These are phyloP conservation scores for Sarcophaga rosellei DNA, from an alignment of 2,888 invertebrate species.

Conservation along the genomic window DNA sequence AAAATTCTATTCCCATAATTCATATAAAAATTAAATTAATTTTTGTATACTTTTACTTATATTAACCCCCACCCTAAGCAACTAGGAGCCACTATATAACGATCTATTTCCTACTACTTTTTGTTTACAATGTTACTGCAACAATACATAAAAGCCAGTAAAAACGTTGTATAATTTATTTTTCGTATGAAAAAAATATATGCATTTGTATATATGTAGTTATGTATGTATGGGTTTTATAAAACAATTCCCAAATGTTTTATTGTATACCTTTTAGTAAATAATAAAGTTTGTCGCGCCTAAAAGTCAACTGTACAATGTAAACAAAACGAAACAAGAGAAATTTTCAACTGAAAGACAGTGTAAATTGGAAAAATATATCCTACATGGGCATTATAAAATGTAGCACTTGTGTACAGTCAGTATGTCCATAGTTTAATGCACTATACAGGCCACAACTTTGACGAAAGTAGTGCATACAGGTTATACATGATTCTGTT, in stretches of 20 bases:
- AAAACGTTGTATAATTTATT: no score
- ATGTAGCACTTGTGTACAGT: slow-evolving; percentile 21
- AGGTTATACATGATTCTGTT: neutral
- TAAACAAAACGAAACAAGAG: neutral
- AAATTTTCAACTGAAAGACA: slow-evolving; percentile 7
- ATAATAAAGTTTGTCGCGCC: slow-evolving; percentile 48
- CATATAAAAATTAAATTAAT: slow-evolving; percentile 44
- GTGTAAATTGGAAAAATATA: neutral
- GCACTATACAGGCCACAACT: slow-evolving; percentile 1
- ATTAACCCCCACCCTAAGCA: neutral
- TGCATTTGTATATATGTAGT: no score
- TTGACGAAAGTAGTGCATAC: neutral
- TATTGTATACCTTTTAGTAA: slow-evolving; percentile 9
- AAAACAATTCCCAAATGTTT: slow-evolving; percentile 48
- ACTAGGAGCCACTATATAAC: no score
- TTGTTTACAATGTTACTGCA: neutral
- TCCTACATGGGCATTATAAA: neutral
- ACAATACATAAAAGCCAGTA: neutral
- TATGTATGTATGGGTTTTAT: slow-evolving; percentile 9
- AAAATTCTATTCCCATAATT: slow-evolving; percentile 28
- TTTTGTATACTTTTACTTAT: neutral
- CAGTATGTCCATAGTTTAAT: slow-evolving; percentile 54
- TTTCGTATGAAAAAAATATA: no score
- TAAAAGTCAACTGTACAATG: slow-evolving; percentile 43
- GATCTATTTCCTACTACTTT: no score